Evolutionary conservation across 2,888 invertebrate genomes (phyloP), one percentile per base, ranked within the genome.

Genomic region (Acanthosepion lycidas): DNA sequence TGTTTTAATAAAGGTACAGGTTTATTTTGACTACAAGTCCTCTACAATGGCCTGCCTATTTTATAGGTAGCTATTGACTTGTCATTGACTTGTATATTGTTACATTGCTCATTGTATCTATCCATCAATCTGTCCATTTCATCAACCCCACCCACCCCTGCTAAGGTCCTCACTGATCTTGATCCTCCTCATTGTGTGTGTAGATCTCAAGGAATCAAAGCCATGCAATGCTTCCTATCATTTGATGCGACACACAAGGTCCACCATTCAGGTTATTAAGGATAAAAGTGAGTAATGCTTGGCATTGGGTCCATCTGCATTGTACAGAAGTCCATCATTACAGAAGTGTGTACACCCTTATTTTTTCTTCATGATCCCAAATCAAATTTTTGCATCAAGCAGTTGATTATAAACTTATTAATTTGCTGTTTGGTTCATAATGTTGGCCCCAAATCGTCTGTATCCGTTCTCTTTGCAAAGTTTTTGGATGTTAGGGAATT

Each of bases 221-320:
- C 78, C 93, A 78, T 94, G 94, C 94, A 94, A 93, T 93, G 64
- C 94, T 51, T 91, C 94, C 28, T 94, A 48, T 78, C 94, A 94
- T 94, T 91, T 94, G 78, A 93, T 94, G 51, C 93, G 94, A 91
- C 94, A 94, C 49, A 94, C 94, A 53, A 64, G 94, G 78, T 93
- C 93, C 78, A 94, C 94, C 48, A 51, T 94, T 64, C 93, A 94
- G 64, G 49, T 78, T 49, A 78, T 94, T 49, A 93, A 78, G 94
- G 94, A 93, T 91, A 78, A 94, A 91, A 91, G 94, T 94, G 94
- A 94, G 94, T 94, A 94, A 59, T 91, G 48, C 59, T n/a, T 26
- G 48, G 93, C n/a, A 93, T n/a, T 53, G 49, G 93, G 93, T 93
- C 51, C 93, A 49, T 48, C 92, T 93, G 93, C 93, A 49, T 53